These are phyloP conservation scores for Monochamus alternatus DNA, from an alignment of 2,888 invertebrate genomes.

Conservation along the genomic window DNA sequence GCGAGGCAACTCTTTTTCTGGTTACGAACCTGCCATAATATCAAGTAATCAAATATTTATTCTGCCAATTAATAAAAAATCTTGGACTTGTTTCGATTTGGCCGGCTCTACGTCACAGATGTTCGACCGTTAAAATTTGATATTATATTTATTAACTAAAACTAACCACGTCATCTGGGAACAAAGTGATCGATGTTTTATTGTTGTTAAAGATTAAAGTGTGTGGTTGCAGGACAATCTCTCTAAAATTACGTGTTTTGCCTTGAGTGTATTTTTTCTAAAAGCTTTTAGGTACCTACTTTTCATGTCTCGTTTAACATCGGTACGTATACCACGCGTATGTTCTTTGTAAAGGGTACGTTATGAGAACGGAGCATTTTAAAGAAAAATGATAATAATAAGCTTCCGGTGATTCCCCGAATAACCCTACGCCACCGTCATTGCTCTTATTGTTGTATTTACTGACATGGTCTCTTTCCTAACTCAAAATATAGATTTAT, in stretches of 20 bases:
- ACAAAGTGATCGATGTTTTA: conserved; percentile 63
- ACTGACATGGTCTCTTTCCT: too few relatives aligned
- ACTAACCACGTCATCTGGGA: conserved; percentile 58
- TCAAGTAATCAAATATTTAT: background rate
- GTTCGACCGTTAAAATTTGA: conserved; percentile 25
- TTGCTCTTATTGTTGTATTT: too few relatives aligned
- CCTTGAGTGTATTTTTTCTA: conserved; percentile 60
- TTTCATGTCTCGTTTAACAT: conserved; percentile 17
- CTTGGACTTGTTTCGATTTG: background rate
- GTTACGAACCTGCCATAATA: too few relatives aligned
- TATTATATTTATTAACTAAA: conserved; percentile 40
- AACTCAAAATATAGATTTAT: too few relatives aligned
- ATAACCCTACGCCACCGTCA: background rate
- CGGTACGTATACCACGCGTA: background rate
- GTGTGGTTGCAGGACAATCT: conserved; percentile 66
- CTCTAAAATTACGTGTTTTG: conserved; percentile 58
- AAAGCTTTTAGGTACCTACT: conserved; percentile 19
- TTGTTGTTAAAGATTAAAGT: conserved; percentile 43
- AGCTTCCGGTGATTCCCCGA: background rate
- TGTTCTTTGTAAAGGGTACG: conserved; percentile 26
- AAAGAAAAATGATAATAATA: conserved; percentile 10
- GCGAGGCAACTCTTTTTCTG: too few relatives aligned
- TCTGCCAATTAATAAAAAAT: background rate
- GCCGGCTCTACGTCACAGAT: background rate
- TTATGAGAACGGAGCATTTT: background rate